A percentile compares a stretch with the other conserved stretches of the same genome.
Conservation (phyloP, 2,113 vertebrate genomes). For the Paraplagusia blochii region DNA sequence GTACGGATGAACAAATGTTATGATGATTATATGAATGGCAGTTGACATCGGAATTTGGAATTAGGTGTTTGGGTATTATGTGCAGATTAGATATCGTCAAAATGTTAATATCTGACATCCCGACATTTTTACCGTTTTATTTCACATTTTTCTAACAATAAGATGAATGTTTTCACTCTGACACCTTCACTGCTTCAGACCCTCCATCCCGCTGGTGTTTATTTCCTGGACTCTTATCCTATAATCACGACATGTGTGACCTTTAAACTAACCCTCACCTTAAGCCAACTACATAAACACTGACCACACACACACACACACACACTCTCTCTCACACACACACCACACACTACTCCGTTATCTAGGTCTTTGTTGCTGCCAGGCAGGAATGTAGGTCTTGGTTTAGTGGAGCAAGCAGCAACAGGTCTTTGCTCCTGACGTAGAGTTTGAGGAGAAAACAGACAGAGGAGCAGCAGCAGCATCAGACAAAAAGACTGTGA, state of each 20-base stretch:
- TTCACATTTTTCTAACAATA: too few species aligned
- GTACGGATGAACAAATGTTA: too few species aligned
- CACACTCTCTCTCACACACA: constrained; percentile 18
- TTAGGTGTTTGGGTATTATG: too few species aligned
- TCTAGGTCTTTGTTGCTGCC: constrained; percentile 50
- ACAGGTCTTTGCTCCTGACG: constrained; percentile 65
- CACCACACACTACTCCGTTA: constrained; percentile 37
- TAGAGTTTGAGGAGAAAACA: constrained; percentile 28
- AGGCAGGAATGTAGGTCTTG: constrained; percentile 70
- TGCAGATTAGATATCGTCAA: too few species aligned
- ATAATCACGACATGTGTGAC: not conserved
- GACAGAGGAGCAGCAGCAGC: not conserved
- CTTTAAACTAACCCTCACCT: not conserved
- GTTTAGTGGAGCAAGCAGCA: constrained; percentile 67
- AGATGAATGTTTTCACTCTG: too few species aligned
- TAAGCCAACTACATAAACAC: not conserved
- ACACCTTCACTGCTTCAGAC: not conserved
- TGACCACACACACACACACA: constrained; percentile 6
- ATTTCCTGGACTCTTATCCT: not conserved
- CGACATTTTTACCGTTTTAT: too few species aligned
- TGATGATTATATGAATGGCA: too few species aligned
- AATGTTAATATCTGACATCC: too few species aligned
- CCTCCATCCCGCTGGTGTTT: not conserved
- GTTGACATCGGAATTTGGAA: too few species aligned
- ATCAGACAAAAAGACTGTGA: constrained; percentile 31